Base-by-base conservation (phyloP, 2,797 vertebrate genomes). In the Pangasius krempfi region DNA sequence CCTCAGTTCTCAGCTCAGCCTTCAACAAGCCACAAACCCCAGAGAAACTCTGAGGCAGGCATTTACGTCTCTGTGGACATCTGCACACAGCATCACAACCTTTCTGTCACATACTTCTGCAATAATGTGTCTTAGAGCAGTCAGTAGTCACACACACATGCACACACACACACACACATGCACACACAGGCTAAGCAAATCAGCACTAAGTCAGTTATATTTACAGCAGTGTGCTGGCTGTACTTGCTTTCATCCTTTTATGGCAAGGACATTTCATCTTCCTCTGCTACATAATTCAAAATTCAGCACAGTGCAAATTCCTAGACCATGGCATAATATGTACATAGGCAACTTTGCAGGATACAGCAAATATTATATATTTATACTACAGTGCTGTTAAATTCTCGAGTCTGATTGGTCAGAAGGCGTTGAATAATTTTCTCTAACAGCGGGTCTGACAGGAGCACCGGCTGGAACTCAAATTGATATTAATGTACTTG, bases 251-350 rank as follows among this genome's bases (percentile, higher is more conserved):
- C 30, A 58, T 58, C 54, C 78, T 58, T 58, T 58, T 58, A 37
- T 56, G 54, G 12, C 54, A 80, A 80, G 78, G 54, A 81, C 33
- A 60, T 60, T 81, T 58, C 54, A 40, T 81, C 54, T 33, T 60
- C 30, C 50, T 79, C 76, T 56, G 52, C 30, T 4, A 33, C n/a
- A 20, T 56, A 9, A 56, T 33, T 56, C 33, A 44, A 13, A 81
- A 60, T 40, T 27, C 33, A 25, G 30, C 54, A 13, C 54, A 16
- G 13, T 10, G 76, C 50, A 79, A 30, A 79, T 30, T 54, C 76
- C 47, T n/a, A n/a, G 4, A 76, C 22, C 75, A 52, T 12, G 0
- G 10, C 5, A 13, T 52, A 30, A 27, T 52, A 30, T 3, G 12
- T 30, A 52, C 47, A 52, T 5, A 52, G n/a, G 73, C 44, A 50